A percentile compares a stretch with the other conserved stretches of the same genome.
Evolutionary conservation across 2,797 vertebrate species (phyloP).

Genomic region (Eremophila alpestris): DNA sequence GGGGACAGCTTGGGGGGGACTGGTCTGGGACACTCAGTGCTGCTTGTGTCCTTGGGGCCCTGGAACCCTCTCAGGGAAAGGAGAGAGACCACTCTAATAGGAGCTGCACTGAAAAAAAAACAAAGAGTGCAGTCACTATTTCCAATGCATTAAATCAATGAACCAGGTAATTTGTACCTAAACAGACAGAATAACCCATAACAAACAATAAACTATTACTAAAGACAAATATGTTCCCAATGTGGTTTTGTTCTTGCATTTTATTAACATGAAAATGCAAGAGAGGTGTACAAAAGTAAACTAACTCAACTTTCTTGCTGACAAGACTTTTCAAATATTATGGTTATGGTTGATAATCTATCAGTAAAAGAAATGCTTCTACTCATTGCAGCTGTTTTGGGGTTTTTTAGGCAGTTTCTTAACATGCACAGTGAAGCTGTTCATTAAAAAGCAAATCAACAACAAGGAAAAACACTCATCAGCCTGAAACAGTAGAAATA

Average conservation of each 20-base stretch:
- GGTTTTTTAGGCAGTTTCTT: conserved; percentile 26
- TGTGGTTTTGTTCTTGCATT: not conserved
- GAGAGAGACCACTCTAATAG: not conserved
- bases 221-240: not conserved
- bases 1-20: accelerated
- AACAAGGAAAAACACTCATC: conserved; percentile 13
- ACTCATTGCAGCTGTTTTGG: not conserved
- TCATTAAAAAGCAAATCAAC: conserved; percentile 52
- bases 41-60: not conserved
- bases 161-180: not conserved
- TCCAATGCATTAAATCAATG: not conserved
- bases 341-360: conserved; percentile 48
- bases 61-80: not conserved
- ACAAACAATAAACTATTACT: not conserved
- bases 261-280: not conserved
- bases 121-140: not conserved
- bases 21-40: not conserved
- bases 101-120: not conserved
- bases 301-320: not conserved
- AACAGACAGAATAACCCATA: not conserved
- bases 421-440: conserved; percentile 18
- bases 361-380: conserved; percentile 28
- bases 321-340: conserved; percentile 6
- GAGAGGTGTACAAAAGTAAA: not conserved
- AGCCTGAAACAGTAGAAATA: conserved; percentile 26